Evolutionary conservation across 37 sponge, comb jelly and placozoan genomes (phyloP), one percentile per base, ranked within the genome.

Genomic region (Cliona cf. orientalis): DNA sequence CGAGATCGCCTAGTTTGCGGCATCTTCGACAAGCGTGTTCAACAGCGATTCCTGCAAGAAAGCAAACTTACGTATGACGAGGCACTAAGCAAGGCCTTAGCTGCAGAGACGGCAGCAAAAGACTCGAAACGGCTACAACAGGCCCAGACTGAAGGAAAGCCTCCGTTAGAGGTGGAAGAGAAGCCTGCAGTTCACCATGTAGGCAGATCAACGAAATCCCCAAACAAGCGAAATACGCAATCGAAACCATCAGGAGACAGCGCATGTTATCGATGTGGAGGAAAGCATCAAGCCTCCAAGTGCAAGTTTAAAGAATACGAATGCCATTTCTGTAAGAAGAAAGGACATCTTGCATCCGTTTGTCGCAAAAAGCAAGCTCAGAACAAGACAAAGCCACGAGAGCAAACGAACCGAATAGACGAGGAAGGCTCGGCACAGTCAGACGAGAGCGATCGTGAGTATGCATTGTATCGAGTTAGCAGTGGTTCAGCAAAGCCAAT

Each of bases 231-330:
- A n/a, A n/a, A n/a, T n/a, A n/a, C n/a, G n/a, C n/a, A n/a, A n/a
- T n/a, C n/a, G n/a, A n/a, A n/a, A n/a, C n/a, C n/a, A n/a, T n/a
- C n/a, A n/a, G n/a, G n/a, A n/a, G n/a, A n/a, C n/a, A n/a, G n/a
- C n/a, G n/a, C n/a, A n/a, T 69, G 71, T 40, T 69, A 37, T 35
- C 34, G 71, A 6, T 69, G 44, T 69, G 71, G 71, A 69, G 43
- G 41, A n/a, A 39, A 69, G 26, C 71, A 69, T 35, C 5, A 28
- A 35, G 40, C 71, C 26, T 6, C 17, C 19, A 26, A 36, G 28
- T 69, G 71, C 41, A 36, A 39, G 37, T 69, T 69, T 39, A 36
- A 4, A 41, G 71, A 69, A 26, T 36, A 36, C 26, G 71, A 69
- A 39, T 69, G 71, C 9, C 38, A 28, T 26, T 39, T 39, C 22